Evolutionary conservation across 2,888 invertebrate genomes (phyloP).

Genomic region (Microplitis manilae): DNA sequence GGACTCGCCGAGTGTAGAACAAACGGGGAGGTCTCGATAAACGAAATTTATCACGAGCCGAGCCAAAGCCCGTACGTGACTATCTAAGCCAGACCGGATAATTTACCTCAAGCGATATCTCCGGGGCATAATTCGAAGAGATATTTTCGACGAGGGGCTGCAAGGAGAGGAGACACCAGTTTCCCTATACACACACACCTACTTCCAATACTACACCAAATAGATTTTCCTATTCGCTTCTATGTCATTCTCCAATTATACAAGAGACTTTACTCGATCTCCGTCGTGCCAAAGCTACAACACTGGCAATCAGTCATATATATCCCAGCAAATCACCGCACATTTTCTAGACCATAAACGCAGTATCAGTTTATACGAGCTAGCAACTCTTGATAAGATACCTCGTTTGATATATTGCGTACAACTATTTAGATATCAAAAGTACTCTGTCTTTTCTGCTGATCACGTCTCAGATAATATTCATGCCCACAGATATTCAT

Average conservation of each 20-base stretch:
- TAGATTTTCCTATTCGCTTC: background rate
- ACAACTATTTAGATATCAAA: background rate
- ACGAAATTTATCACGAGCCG: constrained; percentile 52
- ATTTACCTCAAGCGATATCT: constrained; percentile 31
- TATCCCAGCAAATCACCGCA: background rate
- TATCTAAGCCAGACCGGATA: constrained; percentile 32
- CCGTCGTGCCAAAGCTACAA: background rate
- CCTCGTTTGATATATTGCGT: background rate
- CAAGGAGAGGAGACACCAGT: background rate
- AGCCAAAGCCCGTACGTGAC: constrained; percentile 38
- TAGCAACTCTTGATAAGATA: background rate
- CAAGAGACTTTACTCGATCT: background rate
- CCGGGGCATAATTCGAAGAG: constrained; percentile 25
- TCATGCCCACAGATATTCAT: background rate
- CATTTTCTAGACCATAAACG: constrained; percentile 1
- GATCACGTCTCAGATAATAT: background rate
- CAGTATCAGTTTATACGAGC: background rate
- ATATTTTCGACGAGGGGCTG: constrained; percentile 2
- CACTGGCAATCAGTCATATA: background rate
- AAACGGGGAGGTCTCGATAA: constrained; percentile 41
- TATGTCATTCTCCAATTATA: background rate
- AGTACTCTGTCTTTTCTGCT: background rate
- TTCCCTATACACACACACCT: background rate
- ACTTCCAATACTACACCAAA: constrained; percentile 5
- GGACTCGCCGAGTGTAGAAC: constrained; percentile 27